Evolutionary conservation across 2,797 vertebrate species (phyloP).

Genomic region (Adrianichthys oophorus): DNA sequence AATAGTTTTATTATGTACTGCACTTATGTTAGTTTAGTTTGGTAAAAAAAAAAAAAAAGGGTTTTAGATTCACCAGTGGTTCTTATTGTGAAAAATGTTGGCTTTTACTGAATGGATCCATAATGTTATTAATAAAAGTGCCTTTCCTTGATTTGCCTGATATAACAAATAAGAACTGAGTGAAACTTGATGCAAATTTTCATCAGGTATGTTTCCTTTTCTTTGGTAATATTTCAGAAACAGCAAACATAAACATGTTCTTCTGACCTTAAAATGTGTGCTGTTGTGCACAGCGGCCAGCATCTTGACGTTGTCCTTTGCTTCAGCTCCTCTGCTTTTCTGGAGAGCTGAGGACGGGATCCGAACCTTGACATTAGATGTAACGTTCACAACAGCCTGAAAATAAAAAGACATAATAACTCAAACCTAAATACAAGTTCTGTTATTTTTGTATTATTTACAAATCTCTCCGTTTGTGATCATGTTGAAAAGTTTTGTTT

Average conservation of each 20-base stretch:
- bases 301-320: constrained; percentile 22
- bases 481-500: no score
- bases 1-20: no score
- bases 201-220: no score
- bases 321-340: constrained; percentile 3
- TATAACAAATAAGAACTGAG: background rate
- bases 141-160: background rate
- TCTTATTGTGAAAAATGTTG: no score
- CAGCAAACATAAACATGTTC: no score
- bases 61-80: no score
- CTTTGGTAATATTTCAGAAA: no score
- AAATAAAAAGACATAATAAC: background rate
- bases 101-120: no score
- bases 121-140: background rate
- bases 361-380: background rate
- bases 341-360: constrained; percentile 63
- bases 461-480: no score
- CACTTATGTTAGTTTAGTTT: no score
- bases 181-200: background rate
- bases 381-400: constrained; percentile 10
- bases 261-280: constrained; percentile 62
- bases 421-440: background rate
- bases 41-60: no score
- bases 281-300: constrained; percentile 53
- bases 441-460: background rate